Conservation (phyloP, 2,797 vertebrate genomes). For the Brachymystax lenok region DNA sequence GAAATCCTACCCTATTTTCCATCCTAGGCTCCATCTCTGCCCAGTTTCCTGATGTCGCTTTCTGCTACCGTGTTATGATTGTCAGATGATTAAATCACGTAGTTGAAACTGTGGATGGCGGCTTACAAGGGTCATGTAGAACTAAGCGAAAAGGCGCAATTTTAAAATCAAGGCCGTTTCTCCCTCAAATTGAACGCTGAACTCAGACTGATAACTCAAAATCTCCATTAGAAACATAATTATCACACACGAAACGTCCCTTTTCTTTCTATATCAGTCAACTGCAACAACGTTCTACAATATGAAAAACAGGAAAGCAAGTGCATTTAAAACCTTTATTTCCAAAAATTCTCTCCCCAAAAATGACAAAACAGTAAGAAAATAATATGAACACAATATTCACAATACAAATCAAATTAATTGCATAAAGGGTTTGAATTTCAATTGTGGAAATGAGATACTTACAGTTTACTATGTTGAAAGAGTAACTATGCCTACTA, state of each 20-base stretch:
- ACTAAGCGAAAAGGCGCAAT: not conserved
- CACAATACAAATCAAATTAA: conserved; percentile 34
- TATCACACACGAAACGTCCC: not conserved
- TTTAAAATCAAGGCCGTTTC: not conserved
- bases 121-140: conserved; percentile 37
- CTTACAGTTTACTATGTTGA: not conserved
- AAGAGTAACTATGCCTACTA: not conserved
- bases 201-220: conserved; percentile 33
- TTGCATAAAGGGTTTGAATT: conserved; percentile 20
- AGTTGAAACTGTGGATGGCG: conserved; percentile 43
- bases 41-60: no score
- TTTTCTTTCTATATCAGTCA: not conserved
- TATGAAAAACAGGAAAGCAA: conserved; percentile 9
- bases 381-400: conserved; percentile 39
- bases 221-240: conserved; percentile 10
- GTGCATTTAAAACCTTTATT: conserved; percentile 28
- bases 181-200: not conserved
- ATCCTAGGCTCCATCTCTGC: conserved; percentile 71
- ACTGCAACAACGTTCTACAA: not conserved
- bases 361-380: conserved; percentile 39
- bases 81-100: conserved; percentile 71
- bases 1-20: conserved; percentile 70
- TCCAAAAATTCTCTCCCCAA: conserved; percentile 21
- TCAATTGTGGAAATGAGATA: conserved; percentile 22
- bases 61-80: conserved; percentile 56